These are phyloP conservation scores for Nyctibius bracteatus DNA, from an alignment of 2,113 vertebrate species.

Conservation along the genomic window DNA sequence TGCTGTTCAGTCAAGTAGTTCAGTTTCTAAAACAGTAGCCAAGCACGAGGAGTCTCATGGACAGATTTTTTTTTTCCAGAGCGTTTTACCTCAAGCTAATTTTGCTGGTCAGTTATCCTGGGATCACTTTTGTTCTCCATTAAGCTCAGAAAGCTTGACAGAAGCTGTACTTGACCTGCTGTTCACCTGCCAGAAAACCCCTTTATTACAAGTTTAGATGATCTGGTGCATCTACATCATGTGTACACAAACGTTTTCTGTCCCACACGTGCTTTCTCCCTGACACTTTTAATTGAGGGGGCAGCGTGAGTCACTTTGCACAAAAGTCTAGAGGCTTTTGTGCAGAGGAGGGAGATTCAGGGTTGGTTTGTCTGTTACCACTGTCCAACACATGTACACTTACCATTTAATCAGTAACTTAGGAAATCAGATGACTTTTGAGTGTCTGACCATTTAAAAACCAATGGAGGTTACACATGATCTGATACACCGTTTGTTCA, in stretches of 20 bases:
- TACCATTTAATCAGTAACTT: not conserved
- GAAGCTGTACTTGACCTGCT: not conserved
- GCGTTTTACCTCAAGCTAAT: not conserved
- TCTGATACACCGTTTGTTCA: not conserved
- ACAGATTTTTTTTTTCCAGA: not conserved
- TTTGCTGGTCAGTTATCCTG: not conserved
- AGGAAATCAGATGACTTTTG: not conserved
- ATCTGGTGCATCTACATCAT: rapidly evolving
- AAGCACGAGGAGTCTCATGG: not conserved
- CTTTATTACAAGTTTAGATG: not conserved
- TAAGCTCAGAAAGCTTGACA: not conserved
- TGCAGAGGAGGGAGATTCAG: not conserved
- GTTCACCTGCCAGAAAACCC: not conserved
- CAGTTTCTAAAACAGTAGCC: not conserved
- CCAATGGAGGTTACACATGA: not conserved
- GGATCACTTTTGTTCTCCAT: not conserved
- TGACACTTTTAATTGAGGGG: not conserved
- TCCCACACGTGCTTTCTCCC: rapidly evolving
- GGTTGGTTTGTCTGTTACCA: not conserved
- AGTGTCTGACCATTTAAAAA: not conserved
- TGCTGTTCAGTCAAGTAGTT: not conserved
- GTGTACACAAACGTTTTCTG: rapidly evolving
- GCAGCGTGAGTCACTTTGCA: not conserved
- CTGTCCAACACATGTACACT: not conserved
- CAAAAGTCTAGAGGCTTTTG: not conserved